A percentile compares a stretch with the other conserved stretches of the same genome.
phyloP scores from a whole-genome alignment of 2,113 vertebrate species.

The Ascaphus truei region DNA sequence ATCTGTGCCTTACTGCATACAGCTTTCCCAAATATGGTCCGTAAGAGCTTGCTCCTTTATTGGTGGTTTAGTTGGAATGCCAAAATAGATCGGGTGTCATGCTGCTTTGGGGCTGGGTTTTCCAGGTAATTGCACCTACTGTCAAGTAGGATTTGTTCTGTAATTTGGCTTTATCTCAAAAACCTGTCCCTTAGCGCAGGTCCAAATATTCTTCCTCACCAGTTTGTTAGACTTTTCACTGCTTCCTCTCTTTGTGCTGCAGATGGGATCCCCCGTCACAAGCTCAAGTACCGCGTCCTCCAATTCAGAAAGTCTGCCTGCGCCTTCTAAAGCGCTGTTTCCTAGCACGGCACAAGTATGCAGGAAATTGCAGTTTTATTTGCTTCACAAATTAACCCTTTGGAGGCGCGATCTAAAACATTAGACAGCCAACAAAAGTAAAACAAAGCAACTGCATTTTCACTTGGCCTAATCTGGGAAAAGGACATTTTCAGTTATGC shows the following conservation, averaged over 20 bases:
- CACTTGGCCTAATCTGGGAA: constrained; percentile 23
- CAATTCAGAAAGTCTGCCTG: constrained; percentile 95
- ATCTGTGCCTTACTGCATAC: no score
- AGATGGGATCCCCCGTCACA: constrained; percentile 96
- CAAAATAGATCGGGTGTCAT: no score
- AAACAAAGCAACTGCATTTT: neutral
- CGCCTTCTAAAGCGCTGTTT: constrained; percentile 93
- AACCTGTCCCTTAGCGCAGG: neutral
- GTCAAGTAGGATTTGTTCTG: no score
- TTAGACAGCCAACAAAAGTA: constrained; percentile 25
- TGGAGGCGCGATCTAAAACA: constrained; percentile 50
- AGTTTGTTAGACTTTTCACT: constrained; percentile 68
- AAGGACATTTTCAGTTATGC: constrained; percentile 39
- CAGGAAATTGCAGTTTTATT: constrained; percentile 76
- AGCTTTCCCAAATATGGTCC: no score
- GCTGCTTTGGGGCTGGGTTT: no score
- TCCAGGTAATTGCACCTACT: no score
- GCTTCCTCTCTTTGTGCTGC: constrained; percentile 93
- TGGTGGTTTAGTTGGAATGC: no score
- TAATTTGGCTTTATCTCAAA: neutral
- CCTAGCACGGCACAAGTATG: constrained; percentile 95
- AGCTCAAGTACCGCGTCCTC: constrained; percentile 91
- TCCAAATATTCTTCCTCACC: neutral
- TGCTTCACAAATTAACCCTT: constrained; percentile 78
- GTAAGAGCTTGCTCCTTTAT: no score